Percentiles rank a stretch among this genome's conserved stretches.
Evolutionary conservation across 1,140 invertebrate species (phyloP).

Genomic region (Ladona fulva): DNA sequence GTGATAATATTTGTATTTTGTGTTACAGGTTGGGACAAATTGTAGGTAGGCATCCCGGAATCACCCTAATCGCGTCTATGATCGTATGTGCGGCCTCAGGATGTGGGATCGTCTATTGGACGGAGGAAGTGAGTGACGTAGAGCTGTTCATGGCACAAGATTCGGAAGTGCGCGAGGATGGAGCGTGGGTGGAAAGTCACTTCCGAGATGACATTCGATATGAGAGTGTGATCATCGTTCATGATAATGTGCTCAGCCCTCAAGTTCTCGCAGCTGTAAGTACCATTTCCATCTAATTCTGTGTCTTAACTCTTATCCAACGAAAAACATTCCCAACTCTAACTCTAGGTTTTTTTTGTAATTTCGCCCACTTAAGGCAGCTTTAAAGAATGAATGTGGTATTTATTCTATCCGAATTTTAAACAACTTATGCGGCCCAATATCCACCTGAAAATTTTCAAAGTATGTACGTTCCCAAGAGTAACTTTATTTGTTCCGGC

Average conservation of each 20-base stretch:
- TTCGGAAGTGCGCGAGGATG: constrained; percentile 31
- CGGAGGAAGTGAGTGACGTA: constrained; percentile 24
- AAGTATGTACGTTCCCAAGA: no score
- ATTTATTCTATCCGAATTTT: no score
- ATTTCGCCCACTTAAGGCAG: no score
- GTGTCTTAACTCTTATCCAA: no score
- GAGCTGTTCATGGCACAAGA: constrained; percentile 24
- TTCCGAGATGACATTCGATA: constrained; percentile 38
- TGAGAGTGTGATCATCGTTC: constrained; percentile 38
- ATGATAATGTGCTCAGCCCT: constrained; percentile 37
- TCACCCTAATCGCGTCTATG: constrained; percentile 31
- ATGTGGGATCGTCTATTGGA: constrained; percentile 24
- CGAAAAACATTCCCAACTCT: no score
- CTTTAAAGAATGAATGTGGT: no score
- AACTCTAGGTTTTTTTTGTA: no score
- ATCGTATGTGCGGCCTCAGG: constrained; percentile 17
- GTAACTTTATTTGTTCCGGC: no score
- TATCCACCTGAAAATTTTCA: no score
- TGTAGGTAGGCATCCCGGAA: constrained; percentile 34
- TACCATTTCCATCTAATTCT: no score
- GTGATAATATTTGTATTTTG: background rate
- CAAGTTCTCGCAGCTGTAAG: constrained; percentile 36
- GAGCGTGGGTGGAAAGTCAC: constrained; percentile 34
- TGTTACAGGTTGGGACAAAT: constrained; percentile 32
- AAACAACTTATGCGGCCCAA: no score